A percentile compares a stretch with the other conserved stretches of the same genome.
Evolutionary conservation across 2,113 vertebrate species (phyloP).

Genomic region (Callorhinus ursinus): DNA sequence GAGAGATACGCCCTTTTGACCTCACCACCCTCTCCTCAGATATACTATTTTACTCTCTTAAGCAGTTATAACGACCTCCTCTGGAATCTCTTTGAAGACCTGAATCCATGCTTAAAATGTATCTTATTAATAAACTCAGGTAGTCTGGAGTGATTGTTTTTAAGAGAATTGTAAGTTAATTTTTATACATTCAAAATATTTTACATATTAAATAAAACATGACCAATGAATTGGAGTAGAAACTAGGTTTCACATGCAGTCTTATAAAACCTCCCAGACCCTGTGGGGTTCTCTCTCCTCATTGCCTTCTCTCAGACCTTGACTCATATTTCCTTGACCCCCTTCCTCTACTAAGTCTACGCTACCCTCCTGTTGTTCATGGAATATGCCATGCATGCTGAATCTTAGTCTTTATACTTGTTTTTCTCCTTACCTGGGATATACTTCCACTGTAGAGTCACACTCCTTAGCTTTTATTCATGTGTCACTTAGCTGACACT

Average conservation of each 20-base stretch:
- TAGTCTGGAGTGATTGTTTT: not conserved
- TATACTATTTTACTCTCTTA: not conserved
- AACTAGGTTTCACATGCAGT: not conserved
- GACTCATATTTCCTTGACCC: too few relatives aligned
- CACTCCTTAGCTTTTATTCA: not conserved
- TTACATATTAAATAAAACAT: not conserved
- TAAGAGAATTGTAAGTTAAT: not conserved
- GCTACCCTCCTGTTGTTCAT: not conserved
- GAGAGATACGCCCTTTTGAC: not conserved
- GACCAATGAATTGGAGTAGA: not conserved
- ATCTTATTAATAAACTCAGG: not conserved
- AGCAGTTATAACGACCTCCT: not conserved
- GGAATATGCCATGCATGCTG: not conserved
- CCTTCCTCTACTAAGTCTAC: accelerated
- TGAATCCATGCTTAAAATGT: not conserved
- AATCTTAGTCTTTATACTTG: not conserved
- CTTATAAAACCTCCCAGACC: not conserved
- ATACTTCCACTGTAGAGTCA: not conserved
- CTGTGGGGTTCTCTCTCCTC: not conserved
- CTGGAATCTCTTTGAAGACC: not conserved
- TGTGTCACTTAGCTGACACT: not conserved
- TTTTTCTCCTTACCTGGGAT: not conserved
- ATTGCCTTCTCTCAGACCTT: not conserved
- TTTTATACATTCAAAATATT: not conserved
- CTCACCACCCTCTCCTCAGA: accelerated